phyloP scores from a whole-genome alignment of 1,140 invertebrate species.

The Anastrepha obliqua region DNA sequence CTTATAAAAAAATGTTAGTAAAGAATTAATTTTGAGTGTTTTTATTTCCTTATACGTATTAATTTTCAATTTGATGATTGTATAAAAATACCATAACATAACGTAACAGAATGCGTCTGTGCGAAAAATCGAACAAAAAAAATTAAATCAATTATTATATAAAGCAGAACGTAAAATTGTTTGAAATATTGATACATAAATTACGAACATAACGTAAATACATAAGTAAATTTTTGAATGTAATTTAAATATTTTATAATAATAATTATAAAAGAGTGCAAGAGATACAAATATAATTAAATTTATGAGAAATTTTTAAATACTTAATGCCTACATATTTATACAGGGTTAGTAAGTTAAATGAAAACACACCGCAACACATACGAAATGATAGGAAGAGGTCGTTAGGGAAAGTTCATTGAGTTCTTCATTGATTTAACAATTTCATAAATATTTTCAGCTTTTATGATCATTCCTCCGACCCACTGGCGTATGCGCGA shows the following conservation, averaged over 20 bases:
- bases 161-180: not conserved
- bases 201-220: constrained; percentile 32
- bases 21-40: constrained; percentile 19
- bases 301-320: constrained; percentile 39
- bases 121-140: not conserved
- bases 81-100: not conserved
- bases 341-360: not conserved
- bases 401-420: too few species aligned
- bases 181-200: constrained; percentile 32
- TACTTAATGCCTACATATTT: not conserved
- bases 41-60: not conserved
- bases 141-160: constrained; percentile 10
- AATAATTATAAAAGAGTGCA: constrained; percentile 16
- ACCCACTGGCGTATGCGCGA: not conserved
- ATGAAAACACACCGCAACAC: not conserved
- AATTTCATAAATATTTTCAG: constrained; percentile 13
- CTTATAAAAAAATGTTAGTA: not conserved
- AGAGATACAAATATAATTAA: constrained; percentile 33
- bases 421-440: not conserved
- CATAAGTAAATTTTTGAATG: constrained; percentile 40
- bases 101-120: not conserved
- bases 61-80: constrained; percentile 6
- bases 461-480: not conserved
- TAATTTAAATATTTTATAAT: constrained; percentile 46
- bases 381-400: not conserved